phyloP scores from a whole-genome alignment of 2,888 invertebrate genomes.

The Ypsolopha scabrella region DNA sequence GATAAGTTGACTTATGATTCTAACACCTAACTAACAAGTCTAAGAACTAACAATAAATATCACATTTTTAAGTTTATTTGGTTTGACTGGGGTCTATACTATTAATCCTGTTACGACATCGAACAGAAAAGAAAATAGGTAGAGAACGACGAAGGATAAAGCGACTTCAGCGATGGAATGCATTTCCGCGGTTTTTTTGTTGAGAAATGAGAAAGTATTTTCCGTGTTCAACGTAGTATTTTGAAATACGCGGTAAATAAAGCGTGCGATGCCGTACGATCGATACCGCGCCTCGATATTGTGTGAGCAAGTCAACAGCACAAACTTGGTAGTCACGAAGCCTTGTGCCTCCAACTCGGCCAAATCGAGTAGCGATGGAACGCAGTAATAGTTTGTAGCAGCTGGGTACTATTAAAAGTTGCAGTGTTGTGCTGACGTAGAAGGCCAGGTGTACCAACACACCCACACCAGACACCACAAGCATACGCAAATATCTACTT shows the following conservation, averaged over 20 bases:
- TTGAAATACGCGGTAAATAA: constrained; percentile 12
- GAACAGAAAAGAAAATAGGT: constrained; percentile 57
- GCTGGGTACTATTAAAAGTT: background rate
- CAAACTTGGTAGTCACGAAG: background rate
- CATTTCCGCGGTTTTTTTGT: constrained; percentile 39
- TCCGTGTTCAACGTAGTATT: constrained; percentile 11
- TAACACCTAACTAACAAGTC: constrained; percentile 29
- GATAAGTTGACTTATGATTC: constrained; percentile 40
- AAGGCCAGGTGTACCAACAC: background rate
- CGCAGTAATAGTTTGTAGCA: background rate
- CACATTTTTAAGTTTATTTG: constrained; percentile 40
- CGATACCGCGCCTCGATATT: constrained; percentile 33
- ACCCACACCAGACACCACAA: background rate
- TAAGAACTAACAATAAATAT: constrained; percentile 32
- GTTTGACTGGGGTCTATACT: constrained; percentile 26
- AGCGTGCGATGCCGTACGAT: constrained; percentile 34
- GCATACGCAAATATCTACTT: background rate
- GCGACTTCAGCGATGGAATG: constrained; percentile 62
- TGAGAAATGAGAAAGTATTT: constrained; percentile 19
- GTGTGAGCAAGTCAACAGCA: constrained; percentile 23
- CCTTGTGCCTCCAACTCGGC: background rate
- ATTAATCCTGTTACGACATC: constrained; percentile 60
- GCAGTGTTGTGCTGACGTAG: background rate
- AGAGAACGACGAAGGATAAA: constrained; percentile 53
- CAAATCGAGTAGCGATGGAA: background rate